phyloP scores from a whole-genome alignment of 1,140 invertebrate genomes.

The Melanaphis sacchari region DNA sequence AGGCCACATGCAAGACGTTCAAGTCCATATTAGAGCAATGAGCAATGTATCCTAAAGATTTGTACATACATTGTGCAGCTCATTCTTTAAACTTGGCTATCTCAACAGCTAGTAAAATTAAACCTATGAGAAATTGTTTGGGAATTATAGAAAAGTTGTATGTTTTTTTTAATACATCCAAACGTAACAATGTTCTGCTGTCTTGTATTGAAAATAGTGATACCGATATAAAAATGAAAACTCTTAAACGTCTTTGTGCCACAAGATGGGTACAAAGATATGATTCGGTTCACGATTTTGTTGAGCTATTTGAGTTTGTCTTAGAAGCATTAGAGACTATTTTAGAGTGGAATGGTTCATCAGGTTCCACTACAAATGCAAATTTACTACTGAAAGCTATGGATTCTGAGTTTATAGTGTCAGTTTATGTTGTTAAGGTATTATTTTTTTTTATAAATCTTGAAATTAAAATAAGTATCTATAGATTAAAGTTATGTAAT shows the following conservation, averaged over 20 bases:
- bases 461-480: too few relatives aligned
- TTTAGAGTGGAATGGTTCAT: not conserved
- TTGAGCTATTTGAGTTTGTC: not conserved
- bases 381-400: not conserved
- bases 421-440: not conserved
- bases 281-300: not conserved
- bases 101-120: not conserved
- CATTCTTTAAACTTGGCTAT: not conserved
- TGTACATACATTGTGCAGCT: not conserved
- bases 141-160: not conserved
- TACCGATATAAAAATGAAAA: not conserved
- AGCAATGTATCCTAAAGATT: not conserved
- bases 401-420: not conserved
- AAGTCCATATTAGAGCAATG: not conserved
- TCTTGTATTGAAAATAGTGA: not conserved
- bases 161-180: not conserved
- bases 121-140: not conserved
- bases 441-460: too few relatives aligned
- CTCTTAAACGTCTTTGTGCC: not conserved
- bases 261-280: slow-evolving; percentile 16
- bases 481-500: not conserved
- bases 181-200: not conserved
- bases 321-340: not conserved
- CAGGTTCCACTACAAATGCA: not conserved
- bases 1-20: not conserved